Percentiles rank a stretch among this genome's conserved stretches.
Conservation (phyloP, 2,888 invertebrate genomes). For the Habrosyne pyritoides region DNA sequence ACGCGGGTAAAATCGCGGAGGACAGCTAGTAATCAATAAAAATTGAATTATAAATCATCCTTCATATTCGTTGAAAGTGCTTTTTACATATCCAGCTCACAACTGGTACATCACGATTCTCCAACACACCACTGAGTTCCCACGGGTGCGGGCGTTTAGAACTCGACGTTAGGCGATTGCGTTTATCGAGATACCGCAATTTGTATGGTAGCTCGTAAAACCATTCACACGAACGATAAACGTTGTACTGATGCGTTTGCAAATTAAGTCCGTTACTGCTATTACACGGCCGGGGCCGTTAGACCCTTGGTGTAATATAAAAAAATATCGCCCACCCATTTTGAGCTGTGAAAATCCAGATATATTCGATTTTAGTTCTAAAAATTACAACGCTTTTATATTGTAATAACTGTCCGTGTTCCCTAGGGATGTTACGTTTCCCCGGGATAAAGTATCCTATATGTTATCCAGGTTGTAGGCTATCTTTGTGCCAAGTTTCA, state of each 20-base stretch:
- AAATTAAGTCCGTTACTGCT: neutral
- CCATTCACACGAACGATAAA: neutral
- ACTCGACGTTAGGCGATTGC: neutral
- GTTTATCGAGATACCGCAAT: conserved; percentile 1
- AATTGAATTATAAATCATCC: no score
- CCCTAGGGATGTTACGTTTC: no score
- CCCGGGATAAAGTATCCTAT: no score
- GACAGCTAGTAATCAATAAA: no score
- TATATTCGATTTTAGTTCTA: no score
- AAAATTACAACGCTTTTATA: no score
- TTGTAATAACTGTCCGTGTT: no score
- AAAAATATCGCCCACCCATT: neutral
- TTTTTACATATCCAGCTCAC: neutral
- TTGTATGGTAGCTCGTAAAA: conserved; percentile 1
- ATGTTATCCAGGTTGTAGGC: no score
- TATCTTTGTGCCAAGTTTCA: no score
- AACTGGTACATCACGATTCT: neutral
- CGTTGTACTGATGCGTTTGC: neutral
- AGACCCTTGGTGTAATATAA: neutral
- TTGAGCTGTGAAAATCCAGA: neutral
- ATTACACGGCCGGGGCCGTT: neutral
- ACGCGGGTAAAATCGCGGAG: no score
- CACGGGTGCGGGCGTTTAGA: neutral
- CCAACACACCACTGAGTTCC: neutral
- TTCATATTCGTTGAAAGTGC: no score